A percentile compares a stretch with the other conserved stretches of the same genome.
phyloP scores from a whole-genome alignment of 2,888 invertebrate species.

The Eilema caniola region DNA sequence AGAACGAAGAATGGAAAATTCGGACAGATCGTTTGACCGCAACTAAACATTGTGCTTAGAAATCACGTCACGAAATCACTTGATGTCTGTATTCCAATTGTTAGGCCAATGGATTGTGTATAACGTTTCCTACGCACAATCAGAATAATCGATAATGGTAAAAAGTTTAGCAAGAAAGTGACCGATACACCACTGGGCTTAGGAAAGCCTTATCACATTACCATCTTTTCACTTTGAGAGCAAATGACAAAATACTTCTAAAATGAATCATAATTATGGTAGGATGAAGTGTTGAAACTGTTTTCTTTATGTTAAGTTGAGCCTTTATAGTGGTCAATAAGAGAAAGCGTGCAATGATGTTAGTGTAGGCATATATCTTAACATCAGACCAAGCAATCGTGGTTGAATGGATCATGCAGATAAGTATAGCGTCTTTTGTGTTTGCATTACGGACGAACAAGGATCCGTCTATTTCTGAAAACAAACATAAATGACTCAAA shows the following conservation, averaged over 20 bases:
- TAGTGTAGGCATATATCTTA: not conserved
- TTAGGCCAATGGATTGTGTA: constrained; percentile 27
- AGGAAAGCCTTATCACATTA: constrained; percentile 25
- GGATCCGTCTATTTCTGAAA: too few species aligned
- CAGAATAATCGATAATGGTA: constrained; percentile 42
- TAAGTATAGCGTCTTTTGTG: not conserved
- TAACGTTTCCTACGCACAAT: constrained; percentile 32
- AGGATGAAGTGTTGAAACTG: not conserved
- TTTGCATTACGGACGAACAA: not conserved
- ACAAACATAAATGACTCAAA: too few species aligned
- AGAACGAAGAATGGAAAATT: constrained; percentile 25
- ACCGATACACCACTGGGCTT: constrained; percentile 21
- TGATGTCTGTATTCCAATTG: constrained; percentile 50
- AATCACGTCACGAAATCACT: constrained; percentile 47
- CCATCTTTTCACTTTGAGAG: constrained; percentile 24
- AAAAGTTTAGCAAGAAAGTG: constrained; percentile 47
- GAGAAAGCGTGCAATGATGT: constrained; percentile 5
- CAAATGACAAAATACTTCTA: constrained; percentile 6
- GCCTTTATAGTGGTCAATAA: not conserved
- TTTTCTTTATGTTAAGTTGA: not conserved
- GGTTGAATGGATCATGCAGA: not conserved
- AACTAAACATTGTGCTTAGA: constrained; percentile 39
- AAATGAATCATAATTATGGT: not conserved
- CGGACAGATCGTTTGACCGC: constrained; percentile 34
- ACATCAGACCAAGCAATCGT: not conserved